Percentiles rank a stretch among this genome's conserved stretches.
phyloP scores from a whole-genome alignment of 92 coral and sea anemone genomes.

The Epizoanthus scotinus region DNA sequence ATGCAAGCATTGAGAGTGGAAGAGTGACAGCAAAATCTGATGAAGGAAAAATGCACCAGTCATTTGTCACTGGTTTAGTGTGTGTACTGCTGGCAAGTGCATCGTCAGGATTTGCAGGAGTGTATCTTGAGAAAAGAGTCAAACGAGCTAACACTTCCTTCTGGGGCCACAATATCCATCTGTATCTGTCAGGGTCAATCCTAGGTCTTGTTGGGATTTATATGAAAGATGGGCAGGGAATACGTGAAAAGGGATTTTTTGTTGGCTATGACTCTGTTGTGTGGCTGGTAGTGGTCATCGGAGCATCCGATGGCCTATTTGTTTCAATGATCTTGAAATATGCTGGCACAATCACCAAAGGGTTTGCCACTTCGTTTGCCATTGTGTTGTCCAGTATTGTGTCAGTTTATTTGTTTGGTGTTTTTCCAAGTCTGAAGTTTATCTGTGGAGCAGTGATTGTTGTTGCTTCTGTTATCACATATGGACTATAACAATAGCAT shows the following conservation, averaged over 20 bases:
- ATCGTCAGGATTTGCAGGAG: slow-evolving; percentile 85
- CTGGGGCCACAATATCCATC: slow-evolving; percentile 74
- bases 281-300: slow-evolving; percentile 63
- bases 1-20: slow-evolving; percentile 38
- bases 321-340: slow-evolving; percentile 79
- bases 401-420: slow-evolving; percentile 73
- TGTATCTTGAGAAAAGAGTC: slow-evolving; percentile 77
- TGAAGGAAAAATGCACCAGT: slow-evolving; percentile 32
- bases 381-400: slow-evolving; percentile 78
- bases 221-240: slow-evolving; percentile 68
- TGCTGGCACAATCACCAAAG: slow-evolving; percentile 82
- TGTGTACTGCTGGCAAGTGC: slow-evolving; percentile 71
- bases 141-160: slow-evolving; percentile 58
- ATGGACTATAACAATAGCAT: slow-evolving; percentile 37
- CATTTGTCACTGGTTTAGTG: slow-evolving; percentile 57
- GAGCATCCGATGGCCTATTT: slow-evolving; percentile 75
- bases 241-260: slow-evolving; percentile 64
- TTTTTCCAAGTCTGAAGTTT: slow-evolving; percentile 69
- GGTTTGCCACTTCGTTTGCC: slow-evolving; percentile 89
- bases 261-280: slow-evolving; percentile 71
- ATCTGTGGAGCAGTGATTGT: slow-evolving; percentile 69
- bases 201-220: slow-evolving; percentile 67
- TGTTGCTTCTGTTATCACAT: slow-evolving; percentile 62
- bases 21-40: slow-evolving; percentile 8
- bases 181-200: slow-evolving; percentile 61